Percentiles rank a stretch among this genome's conserved stretches.
Conservation (phyloP, 2,113 vertebrate species). For the Taurulus bubalis region DNA sequence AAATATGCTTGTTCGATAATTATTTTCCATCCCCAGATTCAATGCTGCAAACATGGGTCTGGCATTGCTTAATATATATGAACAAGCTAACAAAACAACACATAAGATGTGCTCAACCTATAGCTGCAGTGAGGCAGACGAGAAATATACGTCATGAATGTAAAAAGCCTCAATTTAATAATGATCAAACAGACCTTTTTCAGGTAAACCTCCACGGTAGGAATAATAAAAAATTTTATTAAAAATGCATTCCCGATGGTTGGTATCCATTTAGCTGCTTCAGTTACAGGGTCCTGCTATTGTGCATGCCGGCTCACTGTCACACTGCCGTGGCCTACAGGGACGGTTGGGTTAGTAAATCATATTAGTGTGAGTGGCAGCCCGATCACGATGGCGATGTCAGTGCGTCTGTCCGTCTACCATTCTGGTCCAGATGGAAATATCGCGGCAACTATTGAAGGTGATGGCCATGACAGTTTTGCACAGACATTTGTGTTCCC, state of each 20-base stretch:
- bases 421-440: not conserved
- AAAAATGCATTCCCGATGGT: not conserved
- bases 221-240: not conserved
- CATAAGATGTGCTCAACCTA: not conserved
- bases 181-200: not conserved
- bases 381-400: not conserved
- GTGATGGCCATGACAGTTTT: not conserved
- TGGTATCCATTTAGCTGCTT: not conserved
- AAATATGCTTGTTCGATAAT: not conserved
- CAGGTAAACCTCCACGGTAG: not conserved
- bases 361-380: not conserved
- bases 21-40: too few species aligned
- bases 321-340: not conserved
- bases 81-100: slow-evolving; percentile 1
- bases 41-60: too few species aligned
- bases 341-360: not conserved
- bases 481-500: too few species aligned
- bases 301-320: not conserved
- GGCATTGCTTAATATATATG: too few species aligned
- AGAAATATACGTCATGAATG: not conserved
- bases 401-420: too few species aligned
- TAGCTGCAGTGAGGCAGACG: not conserved
- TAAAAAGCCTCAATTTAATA: not conserved
- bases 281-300: not conserved
- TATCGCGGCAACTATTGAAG: not conserved